Conservation (phyloP, 2,797 vertebrate species). For the Gadopsis bispinosus region DNA sequence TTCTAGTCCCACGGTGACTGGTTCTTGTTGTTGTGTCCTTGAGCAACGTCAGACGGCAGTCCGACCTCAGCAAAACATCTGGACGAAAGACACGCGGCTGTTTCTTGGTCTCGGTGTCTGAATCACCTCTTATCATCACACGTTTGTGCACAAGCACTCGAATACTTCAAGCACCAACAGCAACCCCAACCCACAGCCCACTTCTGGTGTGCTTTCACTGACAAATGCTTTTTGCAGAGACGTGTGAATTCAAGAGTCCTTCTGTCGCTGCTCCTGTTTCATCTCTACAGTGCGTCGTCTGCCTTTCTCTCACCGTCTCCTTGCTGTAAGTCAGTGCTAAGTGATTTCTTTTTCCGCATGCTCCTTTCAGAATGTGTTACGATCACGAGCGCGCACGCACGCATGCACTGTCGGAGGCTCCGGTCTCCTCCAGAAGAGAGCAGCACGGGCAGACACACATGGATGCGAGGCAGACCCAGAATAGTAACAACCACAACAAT, state of each 20-base stretch:
- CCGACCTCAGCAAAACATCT: conserved; percentile 53
- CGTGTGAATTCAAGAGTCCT: conserved; percentile 9
- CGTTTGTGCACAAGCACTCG: conserved; percentile 21
- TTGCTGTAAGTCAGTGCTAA: neutral
- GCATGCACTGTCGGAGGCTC: conserved; percentile 22
- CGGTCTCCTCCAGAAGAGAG: conserved; percentile 40
- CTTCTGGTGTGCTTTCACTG: conserved; percentile 17
- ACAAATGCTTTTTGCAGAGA: neutral
- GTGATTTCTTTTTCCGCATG: neutral
- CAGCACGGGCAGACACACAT: conserved; percentile 47
- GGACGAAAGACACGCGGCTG: conserved; percentile 41
- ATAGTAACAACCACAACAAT: conserved; percentile 64
- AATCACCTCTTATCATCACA: conserved; percentile 43
- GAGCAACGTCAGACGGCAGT: conserved; percentile 47
- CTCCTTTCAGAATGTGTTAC: neutral
- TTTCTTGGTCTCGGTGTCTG: conserved; percentile 33
- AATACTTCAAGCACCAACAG: conserved; percentile 8
- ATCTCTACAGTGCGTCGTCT: neutral
- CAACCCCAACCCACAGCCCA: conserved; percentile 8
- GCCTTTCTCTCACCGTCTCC: neutral
- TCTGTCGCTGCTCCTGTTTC: conserved; percentile 2
- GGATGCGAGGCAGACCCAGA: conserved; percentile 60
- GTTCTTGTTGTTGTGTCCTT: conserved; percentile 42
- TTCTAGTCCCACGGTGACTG: conserved; percentile 38
- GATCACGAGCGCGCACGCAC: no score